Base-by-base conservation (phyloP, 2,797 vertebrate species). In the Chelonia mydas region DNA sequence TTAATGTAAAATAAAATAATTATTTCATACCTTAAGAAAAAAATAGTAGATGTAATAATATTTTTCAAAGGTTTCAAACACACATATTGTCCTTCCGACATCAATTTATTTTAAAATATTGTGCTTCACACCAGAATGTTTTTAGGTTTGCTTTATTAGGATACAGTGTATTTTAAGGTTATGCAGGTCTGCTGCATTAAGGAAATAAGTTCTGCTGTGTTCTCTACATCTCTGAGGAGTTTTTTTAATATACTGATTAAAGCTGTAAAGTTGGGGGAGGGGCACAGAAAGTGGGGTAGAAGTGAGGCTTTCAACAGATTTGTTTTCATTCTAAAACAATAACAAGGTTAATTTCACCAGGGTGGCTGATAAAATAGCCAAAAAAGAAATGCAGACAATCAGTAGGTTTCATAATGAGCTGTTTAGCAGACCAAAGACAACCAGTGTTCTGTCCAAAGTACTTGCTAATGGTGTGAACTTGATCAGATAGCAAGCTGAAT, bases 1-100 rank as follows among this genome's bases (percentile, higher is more conserved):
- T 94, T 97, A 95, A 96, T 93, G 82, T 88, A 77, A 92, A 87
- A 41, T 53, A 95, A 96, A 92, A 90, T 72, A 76, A 87, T 91
- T 87, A 33, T 94, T 90, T 89, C 51, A 3, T 3, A 0, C 59
- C 47, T 50, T 11, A 11, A 95, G 85, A 77, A 81, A 86, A 86
- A 94, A 77, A 5, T 0, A 1, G 37, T 78, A 12, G 15, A 41
- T n/a, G 1, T n/a, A 33, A 80, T 41, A 91, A 68, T 4, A 6
- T 87, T 91, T 78, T 12, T 6, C 7, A 50, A 78, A 86, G 11
- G 45, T 87, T 83, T 85, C 6, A n/a, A 87, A 0, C 15, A 4
- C 5, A 1, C 5, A 68, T 78, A 79, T 53, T 83, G 86, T 61
- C 90, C 76, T 68, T 84, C 89, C 78, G 37, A 88, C 65, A 80